phyloP scores from a whole-genome alignment of 2,113 vertebrate species.

The Tachysurus vachellii region DNA sequence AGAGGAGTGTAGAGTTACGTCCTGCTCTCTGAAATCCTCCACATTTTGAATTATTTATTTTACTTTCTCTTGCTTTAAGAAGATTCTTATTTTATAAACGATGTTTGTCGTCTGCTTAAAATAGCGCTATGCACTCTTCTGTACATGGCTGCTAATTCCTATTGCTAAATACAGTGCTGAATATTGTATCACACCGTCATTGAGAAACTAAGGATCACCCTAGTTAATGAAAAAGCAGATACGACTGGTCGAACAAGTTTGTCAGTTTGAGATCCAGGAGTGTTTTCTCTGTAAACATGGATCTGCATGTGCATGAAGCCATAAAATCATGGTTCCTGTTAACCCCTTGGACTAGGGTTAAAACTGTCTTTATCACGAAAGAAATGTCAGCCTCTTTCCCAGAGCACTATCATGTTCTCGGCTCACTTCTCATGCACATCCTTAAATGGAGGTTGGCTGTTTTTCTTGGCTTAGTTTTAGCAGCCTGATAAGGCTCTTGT shows the following conservation, averaged over 20 bases:
- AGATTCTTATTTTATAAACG: not conserved
- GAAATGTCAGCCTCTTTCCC: not conserved
- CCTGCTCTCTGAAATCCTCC: not conserved
- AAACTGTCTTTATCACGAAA: not conserved
- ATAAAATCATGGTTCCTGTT: slow-evolving; percentile 22
- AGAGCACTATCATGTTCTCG: not conserved
- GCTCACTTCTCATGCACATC: not conserved
- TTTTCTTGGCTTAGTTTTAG: slow-evolving; percentile 53
- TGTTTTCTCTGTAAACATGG: slow-evolving; percentile 42
- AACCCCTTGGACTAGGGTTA: not conserved
- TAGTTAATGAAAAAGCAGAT: slow-evolving; percentile 5
- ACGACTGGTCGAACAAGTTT: slow-evolving; percentile 32
- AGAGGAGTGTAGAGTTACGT: not conserved
- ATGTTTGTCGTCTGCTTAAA: not conserved
- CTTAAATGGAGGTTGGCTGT: not conserved
- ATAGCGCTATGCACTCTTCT: not conserved
- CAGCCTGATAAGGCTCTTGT: slow-evolving; percentile 51
- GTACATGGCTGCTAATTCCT: not conserved
- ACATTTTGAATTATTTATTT: not conserved
- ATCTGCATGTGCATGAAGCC: not conserved
- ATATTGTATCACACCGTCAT: slow-evolving; percentile 9
- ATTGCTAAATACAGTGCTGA: not conserved
- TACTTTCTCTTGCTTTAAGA: not conserved
- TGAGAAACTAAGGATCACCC: not conserved
- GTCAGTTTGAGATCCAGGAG: not conserved